Conservation (phyloP, 1,140 invertebrate species). For the Zeugodacus cucurbitae region DNA sequence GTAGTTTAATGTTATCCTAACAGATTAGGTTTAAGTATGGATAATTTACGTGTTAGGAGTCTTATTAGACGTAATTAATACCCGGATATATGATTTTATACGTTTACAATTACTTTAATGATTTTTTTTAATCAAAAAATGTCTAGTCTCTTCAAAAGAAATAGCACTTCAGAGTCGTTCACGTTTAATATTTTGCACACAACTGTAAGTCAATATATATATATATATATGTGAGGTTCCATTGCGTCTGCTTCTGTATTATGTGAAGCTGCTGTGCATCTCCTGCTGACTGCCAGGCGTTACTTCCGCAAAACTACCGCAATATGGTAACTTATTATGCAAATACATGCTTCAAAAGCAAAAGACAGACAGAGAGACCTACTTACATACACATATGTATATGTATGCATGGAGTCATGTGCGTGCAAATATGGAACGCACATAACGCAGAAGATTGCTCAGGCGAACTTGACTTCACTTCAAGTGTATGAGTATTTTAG, state of each 20-base stretch:
- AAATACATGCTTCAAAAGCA: slow-evolving; percentile 25
- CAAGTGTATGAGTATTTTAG: background rate
- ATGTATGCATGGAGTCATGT: background rate
- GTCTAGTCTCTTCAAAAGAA: no score
- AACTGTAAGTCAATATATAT: background rate
- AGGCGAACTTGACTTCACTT: background rate
- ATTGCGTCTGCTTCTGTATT: background rate
- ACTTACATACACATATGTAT: background rate
- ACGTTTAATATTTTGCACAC: no score
- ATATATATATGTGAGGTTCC: background rate
- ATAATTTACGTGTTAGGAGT: no score
- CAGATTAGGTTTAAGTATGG: no score
- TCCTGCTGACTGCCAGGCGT: background rate
- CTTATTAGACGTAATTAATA: no score
- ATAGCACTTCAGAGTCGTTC: no score
- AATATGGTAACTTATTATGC: slow-evolving; percentile 25
- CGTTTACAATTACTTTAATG: no score
- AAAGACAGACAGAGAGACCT: background rate
- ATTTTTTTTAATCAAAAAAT: no score
- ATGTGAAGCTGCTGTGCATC: background rate
- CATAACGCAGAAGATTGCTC: background rate
- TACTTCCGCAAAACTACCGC: slow-evolving; percentile 18
- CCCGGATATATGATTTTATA: no score
- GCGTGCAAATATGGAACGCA: background rate
- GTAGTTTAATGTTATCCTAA: no score